Conservation (phyloP, 2,888 invertebrate genomes). For the Xylophagus ater region DNA sequence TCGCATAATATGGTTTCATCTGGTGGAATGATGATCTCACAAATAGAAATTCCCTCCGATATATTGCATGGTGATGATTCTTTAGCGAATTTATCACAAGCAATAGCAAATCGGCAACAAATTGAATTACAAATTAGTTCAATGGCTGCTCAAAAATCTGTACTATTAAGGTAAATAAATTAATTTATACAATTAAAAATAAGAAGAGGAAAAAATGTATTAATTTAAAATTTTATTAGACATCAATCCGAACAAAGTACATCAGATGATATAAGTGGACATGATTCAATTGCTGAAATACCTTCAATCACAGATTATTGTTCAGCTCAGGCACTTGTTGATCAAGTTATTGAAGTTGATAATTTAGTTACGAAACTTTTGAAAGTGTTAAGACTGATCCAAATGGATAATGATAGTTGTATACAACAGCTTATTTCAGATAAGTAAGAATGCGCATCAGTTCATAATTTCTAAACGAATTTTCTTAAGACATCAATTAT, state of each 20-base stretch:
- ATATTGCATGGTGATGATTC: conserved; percentile 45
- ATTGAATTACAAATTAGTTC: conserved; percentile 44
- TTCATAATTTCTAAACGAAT: background rate
- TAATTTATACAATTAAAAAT: no score
- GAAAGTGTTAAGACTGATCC: conserved; percentile 60
- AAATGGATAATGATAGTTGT: conserved; percentile 56
- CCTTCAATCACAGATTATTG: conserved; percentile 42
- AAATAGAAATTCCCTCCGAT: conserved; percentile 39
- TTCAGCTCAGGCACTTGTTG: conserved; percentile 50
- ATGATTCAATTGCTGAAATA: conserved; percentile 42
- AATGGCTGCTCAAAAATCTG: conserved; percentile 37
- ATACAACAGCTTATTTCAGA: conserved; percentile 54
- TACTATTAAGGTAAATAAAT: conserved; percentile 37
- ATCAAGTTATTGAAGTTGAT: conserved; percentile 65
- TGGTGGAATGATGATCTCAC: conserved; percentile 42
- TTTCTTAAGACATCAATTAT: background rate
- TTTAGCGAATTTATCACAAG: conserved; percentile 65
- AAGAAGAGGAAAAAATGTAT: no score
- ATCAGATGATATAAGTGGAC: conserved; percentile 36
- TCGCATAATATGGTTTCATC: conserved; percentile 57
- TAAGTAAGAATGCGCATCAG: conserved; percentile 41
- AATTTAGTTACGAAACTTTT: conserved; percentile 61
- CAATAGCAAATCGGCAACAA: conserved; percentile 61
- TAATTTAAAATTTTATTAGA: conserved; percentile 16
- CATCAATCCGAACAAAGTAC: conserved; percentile 27